These are phyloP conservation scores for Drosophila parvula DNA, from an alignment of 1,140 invertebrate genomes.

Conservation along the genomic window DNA sequence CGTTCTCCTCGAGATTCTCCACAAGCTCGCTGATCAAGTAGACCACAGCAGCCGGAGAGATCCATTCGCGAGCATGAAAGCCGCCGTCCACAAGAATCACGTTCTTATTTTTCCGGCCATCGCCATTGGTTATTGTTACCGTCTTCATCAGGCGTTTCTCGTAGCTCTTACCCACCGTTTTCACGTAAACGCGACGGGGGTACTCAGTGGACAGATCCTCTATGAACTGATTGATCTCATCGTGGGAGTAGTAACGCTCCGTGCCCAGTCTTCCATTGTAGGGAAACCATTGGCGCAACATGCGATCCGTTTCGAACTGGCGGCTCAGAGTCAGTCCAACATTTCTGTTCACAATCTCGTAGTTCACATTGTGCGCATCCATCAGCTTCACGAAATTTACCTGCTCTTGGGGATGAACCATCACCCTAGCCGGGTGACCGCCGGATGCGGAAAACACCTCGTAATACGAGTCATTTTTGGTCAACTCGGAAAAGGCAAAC, in stretches of 20 bases:
- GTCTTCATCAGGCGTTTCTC: conserved; percentile 85
- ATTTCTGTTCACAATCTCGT: conserved; percentile 52
- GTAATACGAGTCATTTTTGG: conserved; percentile 52
- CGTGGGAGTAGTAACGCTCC: conserved; percentile 63
- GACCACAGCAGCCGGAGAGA: conserved; percentile 87
- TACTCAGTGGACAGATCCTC: conserved; percentile 82
- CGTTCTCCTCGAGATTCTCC: conserved; percentile 84
- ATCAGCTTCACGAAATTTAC: conserved; percentile 43
- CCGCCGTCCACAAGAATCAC: conserved; percentile 86
- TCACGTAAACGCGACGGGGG: conserved; percentile 83
- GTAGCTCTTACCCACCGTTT: conserved; percentile 84
- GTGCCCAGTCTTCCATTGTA: conserved; percentile 58
- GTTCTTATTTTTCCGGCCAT: conserved; percentile 83
- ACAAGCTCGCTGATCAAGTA: conserved; percentile 87
- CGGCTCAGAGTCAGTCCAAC: conserved; percentile 49
- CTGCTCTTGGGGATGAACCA: conserved; percentile 65
- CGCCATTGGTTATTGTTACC: conserved; percentile 85
- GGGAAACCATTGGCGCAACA: conserved; percentile 44
- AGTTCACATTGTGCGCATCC: conserved; percentile 17
- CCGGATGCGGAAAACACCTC: conserved; percentile 36
- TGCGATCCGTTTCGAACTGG: conserved; percentile 43
- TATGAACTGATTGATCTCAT: conserved; percentile 85
- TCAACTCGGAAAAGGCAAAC: conserved; percentile 23
- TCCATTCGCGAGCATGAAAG: conserved; percentile 89
- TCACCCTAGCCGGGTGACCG: conserved; percentile 17